Evolutionary conservation across 2,113 vertebrate genomes (phyloP).

Genomic region (Paramormyrops kingsleyae): DNA sequence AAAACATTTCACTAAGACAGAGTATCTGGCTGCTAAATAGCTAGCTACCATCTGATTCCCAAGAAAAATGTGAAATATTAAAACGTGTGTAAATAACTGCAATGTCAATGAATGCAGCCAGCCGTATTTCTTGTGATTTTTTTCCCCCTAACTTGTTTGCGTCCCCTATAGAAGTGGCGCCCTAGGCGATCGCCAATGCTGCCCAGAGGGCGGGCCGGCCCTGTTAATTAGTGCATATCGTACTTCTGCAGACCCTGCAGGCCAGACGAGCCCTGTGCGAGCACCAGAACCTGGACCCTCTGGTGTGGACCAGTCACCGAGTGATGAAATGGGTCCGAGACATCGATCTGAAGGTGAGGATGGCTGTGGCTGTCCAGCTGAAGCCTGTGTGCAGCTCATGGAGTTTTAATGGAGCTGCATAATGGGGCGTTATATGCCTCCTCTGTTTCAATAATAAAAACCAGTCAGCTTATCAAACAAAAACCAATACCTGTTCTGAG

Average conservation of each 20-base stretch:
- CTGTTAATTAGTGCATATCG: neutral
- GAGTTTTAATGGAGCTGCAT: neutral
- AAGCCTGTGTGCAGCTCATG: neutral
- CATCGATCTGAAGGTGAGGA: conserved; percentile 74
- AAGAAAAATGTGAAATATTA: neutral
- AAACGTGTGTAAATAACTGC: neutral
- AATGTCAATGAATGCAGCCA: neutral
- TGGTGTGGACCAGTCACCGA: conserved; percentile 78
- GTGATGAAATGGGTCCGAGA: conserved; percentile 77
- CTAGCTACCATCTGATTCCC: neutral
- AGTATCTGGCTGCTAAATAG: neutral
- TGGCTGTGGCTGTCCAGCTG: neutral
- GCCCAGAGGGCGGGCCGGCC: neutral
- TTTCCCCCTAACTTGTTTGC: neutral
- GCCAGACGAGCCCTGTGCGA: conserved; percentile 69
- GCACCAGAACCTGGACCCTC: conserved; percentile 66
- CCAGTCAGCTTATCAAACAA: neutral
- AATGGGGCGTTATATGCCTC: neutral
- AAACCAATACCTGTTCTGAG: neutral
- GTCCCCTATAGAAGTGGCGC: neutral
- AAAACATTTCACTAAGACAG: neutral
- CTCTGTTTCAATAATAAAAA: neutral
- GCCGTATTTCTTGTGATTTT: neutral
- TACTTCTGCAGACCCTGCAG: conserved; percentile 61
- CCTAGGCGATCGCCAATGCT: neutral